Evolutionary conservation across 2,113 vertebrate genomes (phyloP).

Genomic region (Leptosomus discolor): DNA sequence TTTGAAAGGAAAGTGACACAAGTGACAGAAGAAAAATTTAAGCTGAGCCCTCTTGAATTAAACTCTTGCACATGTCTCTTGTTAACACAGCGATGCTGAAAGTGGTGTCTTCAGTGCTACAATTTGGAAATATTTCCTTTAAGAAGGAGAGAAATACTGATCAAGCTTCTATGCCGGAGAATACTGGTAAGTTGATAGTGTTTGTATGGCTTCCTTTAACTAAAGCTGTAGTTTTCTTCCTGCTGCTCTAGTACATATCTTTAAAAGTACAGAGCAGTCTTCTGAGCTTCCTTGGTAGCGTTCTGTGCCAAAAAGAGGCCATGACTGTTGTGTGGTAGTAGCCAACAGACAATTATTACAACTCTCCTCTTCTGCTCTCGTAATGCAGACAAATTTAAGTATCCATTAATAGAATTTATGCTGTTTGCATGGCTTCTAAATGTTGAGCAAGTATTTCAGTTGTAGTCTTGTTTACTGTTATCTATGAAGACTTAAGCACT

Average conservation of each 20-base stretch:
- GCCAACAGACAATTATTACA: not conserved
- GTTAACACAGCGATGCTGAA: conserved; percentile 89
- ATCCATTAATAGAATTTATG: not conserved
- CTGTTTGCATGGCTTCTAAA: not conserved
- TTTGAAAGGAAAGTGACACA: not conserved
- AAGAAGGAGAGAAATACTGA: conserved; percentile 98
- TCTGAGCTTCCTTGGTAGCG: not conserved
- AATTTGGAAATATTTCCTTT: conserved; percentile 96
- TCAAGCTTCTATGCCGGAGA: conserved; percentile 98
- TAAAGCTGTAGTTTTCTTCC: not conserved
- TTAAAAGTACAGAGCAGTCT: not conserved
- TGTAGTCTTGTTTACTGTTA: conserved; percentile 20
- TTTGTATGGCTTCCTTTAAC: not conserved
- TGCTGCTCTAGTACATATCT: not conserved
- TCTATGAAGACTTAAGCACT: not conserved
- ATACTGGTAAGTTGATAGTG: conserved; percentile 79
- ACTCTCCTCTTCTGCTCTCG: not conserved
- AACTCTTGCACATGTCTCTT: not conserved
- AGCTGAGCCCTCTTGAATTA: not conserved
- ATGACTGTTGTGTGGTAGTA: not conserved
- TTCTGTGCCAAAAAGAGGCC: not conserved
- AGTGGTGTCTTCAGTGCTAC: conserved; percentile 95
- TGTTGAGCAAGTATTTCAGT: not conserved
- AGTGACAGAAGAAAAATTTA: not conserved
- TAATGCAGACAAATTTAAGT: not conserved